phyloP scores from a whole-genome alignment of 2,888 invertebrate genomes.

The Achlya flavicornis region DNA sequence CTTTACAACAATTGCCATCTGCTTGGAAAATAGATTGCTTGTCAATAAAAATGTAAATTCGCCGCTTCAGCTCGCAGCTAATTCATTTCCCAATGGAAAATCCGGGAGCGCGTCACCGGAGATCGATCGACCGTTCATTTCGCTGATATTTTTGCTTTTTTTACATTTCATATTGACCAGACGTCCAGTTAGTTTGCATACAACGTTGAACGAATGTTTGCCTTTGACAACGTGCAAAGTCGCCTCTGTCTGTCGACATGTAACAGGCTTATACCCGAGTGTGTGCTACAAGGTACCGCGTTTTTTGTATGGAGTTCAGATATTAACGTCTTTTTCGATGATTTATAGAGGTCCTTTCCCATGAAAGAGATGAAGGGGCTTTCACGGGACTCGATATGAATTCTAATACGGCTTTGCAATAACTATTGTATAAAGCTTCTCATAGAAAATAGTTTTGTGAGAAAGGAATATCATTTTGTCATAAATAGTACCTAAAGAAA shows the following conservation, averaged over 20 bases:
- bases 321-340: conserved; percentile 70
- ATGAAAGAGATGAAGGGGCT: conserved; percentile 72
- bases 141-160: conserved; percentile 58
- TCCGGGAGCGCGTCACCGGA: conserved; percentile 78
- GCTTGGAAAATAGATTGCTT: conserved; percentile 80
- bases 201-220: conserved; percentile 45
- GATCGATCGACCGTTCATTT: conserved; percentile 81
- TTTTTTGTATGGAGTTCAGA: conserved; percentile 65
- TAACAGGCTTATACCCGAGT: conserved; percentile 37
- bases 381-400: conserved; percentile 69
- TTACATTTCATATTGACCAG: conserved; percentile 74
- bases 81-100: conserved; percentile 83
- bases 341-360: conserved; percentile 72
- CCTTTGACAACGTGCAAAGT: conserved; percentile 50
- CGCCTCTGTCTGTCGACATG: conserved; percentile 28
- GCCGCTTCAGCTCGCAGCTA: conserved; percentile 78
- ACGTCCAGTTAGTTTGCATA: conserved; percentile 66
- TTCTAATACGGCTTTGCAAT: conserved; percentile 66
- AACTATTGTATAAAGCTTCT: conserved; percentile 40
- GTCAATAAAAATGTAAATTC: conserved; percentile 84
- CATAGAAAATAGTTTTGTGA: conserved; percentile 25
- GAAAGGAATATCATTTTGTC: conserved; percentile 31
- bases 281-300: conserved; percentile 52
- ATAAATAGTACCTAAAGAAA: conserved; percentile 37
- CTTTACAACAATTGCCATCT: conserved; percentile 70